phyloP scores from a whole-genome alignment of 2,888 invertebrate genomes.

The Diarsia rubi region DNA sequence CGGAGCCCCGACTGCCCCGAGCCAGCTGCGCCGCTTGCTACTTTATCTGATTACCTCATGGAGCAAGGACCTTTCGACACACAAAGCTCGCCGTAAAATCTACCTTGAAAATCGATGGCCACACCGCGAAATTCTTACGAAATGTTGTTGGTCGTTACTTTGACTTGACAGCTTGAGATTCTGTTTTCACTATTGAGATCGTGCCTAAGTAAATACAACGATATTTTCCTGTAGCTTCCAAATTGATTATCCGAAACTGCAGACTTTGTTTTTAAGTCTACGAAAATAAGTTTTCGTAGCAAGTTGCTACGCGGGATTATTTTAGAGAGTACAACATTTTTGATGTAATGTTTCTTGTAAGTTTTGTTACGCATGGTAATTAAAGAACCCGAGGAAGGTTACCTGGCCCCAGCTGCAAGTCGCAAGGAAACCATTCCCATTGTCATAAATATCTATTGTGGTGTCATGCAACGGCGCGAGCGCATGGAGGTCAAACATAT shows the following conservation, averaged over 20 bases:
- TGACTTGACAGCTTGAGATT: constrained; percentile 57
- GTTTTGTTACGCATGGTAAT: constrained; percentile 26
- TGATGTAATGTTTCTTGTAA: neutral
- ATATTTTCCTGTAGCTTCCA: constrained; percentile 4
- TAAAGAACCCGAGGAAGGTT: constrained; percentile 64
- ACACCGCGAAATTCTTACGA: constrained; percentile 82
- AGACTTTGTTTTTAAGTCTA: constrained; percentile 3
- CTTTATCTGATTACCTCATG: constrained; percentile 88
- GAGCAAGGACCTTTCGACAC: constrained; percentile 89
- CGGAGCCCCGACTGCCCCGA: constrained; percentile 72
- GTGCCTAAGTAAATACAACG: constrained; percentile 18
- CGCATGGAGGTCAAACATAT: constrained; percentile 82
- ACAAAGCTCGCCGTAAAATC: constrained; percentile 87
- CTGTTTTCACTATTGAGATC: constrained; percentile 51
- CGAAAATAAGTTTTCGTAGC: constrained; percentile 26
- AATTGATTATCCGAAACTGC: neutral
- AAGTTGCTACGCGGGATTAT: constrained; percentile 12
- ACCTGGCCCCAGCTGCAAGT: constrained; percentile 69
- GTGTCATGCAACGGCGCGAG: constrained; percentile 71
- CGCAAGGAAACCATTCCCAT: constrained; percentile 80
- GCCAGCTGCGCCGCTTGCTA: constrained; percentile 80
- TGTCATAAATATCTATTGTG: constrained; percentile 83
- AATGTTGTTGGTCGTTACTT: constrained; percentile 67
- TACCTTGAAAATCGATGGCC: constrained; percentile 85
- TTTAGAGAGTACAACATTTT: neutral